phyloP scores from a whole-genome alignment of 2,888 invertebrate species.

The Nysson spinosus region DNA sequence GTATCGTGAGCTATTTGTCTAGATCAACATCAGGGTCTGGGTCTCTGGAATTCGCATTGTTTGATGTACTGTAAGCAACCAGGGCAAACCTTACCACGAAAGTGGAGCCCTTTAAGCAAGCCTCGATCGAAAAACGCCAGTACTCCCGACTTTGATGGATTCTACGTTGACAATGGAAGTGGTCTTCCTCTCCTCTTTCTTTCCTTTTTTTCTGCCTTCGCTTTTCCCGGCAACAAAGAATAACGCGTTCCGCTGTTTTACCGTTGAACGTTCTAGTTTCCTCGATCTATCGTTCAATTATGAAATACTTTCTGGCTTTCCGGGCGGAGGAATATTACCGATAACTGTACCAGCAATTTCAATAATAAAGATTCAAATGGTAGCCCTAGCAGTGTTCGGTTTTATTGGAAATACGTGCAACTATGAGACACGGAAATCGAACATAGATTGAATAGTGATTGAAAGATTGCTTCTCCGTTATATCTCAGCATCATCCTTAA shows the following conservation, averaged over 20 bases:
- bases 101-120: slow-evolving; percentile 7
- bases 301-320: slow-evolving; percentile 14
- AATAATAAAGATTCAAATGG: slow-evolving; percentile 13
- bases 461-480: neutral
- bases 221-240: slow-evolving; percentile 20
- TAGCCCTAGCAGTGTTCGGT: neutral
- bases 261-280: slow-evolving; percentile 54
- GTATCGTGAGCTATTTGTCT: slow-evolving; percentile 7
- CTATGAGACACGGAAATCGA: neutral
- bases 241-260: slow-evolving; percentile 37
- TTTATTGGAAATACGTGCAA: slow-evolving; percentile 1
- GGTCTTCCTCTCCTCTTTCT: neutral
- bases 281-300: slow-evolving; percentile 44
- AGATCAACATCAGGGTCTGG: slow-evolving; percentile 8
- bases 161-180: slow-evolving; percentile 16
- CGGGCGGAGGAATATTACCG: slow-evolving; percentile 24
- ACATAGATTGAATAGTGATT: neutral
- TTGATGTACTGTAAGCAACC: slow-evolving; percentile 3
- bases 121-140: slow-evolving; percentile 21
- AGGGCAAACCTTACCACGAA: neutral
- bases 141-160: slow-evolving; percentile 26
- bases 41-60: slow-evolving; percentile 18
- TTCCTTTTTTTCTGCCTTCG: neutral
- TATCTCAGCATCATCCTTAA: too few species aligned
- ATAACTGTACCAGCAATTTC: slow-evolving; percentile 46